phyloP scores from a whole-genome alignment of 2,888 invertebrate genomes.

The Amphipoea lucens region DNA sequence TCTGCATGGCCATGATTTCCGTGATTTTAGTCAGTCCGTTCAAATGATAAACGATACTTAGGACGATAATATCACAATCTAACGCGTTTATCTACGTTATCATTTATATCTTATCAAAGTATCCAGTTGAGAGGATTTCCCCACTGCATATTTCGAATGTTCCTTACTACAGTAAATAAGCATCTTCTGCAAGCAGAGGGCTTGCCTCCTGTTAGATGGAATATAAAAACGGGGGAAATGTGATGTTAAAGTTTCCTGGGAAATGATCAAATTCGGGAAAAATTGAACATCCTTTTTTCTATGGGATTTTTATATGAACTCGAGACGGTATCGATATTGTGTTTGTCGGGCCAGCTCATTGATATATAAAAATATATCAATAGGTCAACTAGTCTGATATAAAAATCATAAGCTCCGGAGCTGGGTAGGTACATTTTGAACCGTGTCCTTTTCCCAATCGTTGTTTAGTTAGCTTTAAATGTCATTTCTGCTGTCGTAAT shows the following conservation, averaged over 20 bases:
- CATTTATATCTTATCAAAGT: slow-evolving; percentile 24
- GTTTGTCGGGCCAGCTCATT: neutral
- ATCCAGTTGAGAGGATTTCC: slow-evolving; percentile 5
- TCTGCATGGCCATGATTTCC: slow-evolving; percentile 13
- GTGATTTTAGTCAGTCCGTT: slow-evolving; percentile 6
- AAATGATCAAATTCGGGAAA: neutral
- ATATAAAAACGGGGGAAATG: neutral
- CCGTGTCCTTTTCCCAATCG: neutral
- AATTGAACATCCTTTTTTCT: neutral
- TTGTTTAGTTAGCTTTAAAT: slow-evolving; percentile 5
- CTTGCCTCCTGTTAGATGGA: neutral
- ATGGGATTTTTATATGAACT: neutral
- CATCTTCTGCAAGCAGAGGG: neutral
- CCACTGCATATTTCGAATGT: neutral
- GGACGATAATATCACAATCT: slow-evolving; percentile 16
- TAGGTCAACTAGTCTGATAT: too few relatives aligned
- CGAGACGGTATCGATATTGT: neutral
- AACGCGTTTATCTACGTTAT: slow-evolving; percentile 35
- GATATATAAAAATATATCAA: too few relatives aligned
- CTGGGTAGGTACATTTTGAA: neutral
- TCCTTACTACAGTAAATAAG: slow-evolving; percentile 1
- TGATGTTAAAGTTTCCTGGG: too few relatives aligned
- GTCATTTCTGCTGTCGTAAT: slow-evolving; percentile 1
- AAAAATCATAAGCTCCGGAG: neutral
- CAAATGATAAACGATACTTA: slow-evolving; percentile 15